A percentile compares a stretch with the other conserved stretches of the same genome.
phyloP scores from a whole-genome alignment of 1,140 invertebrate genomes.

The Colletes gigas region DNA sequence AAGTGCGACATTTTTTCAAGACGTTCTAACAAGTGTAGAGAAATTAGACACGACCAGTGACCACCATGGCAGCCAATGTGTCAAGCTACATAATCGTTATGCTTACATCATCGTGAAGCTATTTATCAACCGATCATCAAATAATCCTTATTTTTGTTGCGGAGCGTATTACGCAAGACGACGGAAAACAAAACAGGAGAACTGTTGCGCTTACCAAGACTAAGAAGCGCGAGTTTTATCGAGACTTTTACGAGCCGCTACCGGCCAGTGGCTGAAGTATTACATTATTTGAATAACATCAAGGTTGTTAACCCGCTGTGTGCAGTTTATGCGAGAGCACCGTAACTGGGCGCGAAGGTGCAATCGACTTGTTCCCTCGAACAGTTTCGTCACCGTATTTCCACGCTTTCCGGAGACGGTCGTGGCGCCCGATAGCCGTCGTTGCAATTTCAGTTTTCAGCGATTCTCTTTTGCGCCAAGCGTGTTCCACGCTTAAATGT shows the following conservation, averaged over 20 bases:
- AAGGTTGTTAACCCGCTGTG: constrained; percentile 37
- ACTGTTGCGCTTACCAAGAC: not conserved
- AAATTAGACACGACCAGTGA: too few relatives aligned
- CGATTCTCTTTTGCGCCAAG: not conserved
- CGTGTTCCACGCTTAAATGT: not conserved
- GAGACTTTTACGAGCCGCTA: constrained; percentile 15
- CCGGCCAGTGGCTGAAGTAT: not conserved
- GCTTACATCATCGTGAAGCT: too few relatives aligned
- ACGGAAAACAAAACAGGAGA: not conserved
- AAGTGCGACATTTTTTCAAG: too few relatives aligned
- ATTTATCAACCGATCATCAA: too few relatives aligned
- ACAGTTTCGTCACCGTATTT: constrained; percentile 31
- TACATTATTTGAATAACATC: constrained; percentile 28
- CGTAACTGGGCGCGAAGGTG: constrained; percentile 14
- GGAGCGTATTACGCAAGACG: too few relatives aligned
- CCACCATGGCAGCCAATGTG: too few relatives aligned
- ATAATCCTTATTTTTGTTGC: too few relatives aligned
- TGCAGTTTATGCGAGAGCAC: not conserved
- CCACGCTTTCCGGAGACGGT: constrained; percentile 9
- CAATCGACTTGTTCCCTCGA: constrained; percentile 28
- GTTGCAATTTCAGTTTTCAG: not conserved
- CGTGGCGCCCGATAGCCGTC: too few relatives aligned
- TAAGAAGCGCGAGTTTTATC: not conserved
- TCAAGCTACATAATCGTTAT: too few relatives aligned
- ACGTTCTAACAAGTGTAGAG: too few relatives aligned